Evolutionary conservation across 2,113 vertebrate genomes (phyloP).

Genomic region (Sapayoa aenigma): DNA sequence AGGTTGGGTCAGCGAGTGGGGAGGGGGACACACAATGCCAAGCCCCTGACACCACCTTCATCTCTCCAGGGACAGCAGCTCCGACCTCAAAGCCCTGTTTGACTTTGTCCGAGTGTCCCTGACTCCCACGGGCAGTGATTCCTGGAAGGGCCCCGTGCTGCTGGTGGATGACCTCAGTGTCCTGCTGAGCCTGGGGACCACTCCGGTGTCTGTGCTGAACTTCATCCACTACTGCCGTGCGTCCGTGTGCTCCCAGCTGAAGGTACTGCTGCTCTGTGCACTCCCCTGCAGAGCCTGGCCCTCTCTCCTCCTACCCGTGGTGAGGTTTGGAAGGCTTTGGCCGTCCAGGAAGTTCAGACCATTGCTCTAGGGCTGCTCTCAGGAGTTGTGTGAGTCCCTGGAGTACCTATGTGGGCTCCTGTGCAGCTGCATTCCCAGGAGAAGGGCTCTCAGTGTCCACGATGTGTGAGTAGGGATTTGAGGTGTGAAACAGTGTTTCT

Average conservation of each 20-base stretch:
- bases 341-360: neutral
- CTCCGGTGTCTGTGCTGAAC: conserved; percentile 75
- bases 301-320: accelerated
- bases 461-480: accelerated
- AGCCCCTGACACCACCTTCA: neutral
- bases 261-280: conserved; percentile 67
- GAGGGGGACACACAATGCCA: accelerated
- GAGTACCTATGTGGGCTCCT: no score
- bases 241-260: conserved; percentile 74
- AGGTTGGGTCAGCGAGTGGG: neutral
- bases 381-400: neutral
- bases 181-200: conserved; percentile 84
- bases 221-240: conserved; percentile 91
- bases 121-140: accelerated
- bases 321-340: neutral
- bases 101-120: conserved; percentile 76
- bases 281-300: neutral
- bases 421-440: neutral
- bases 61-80: conserved; percentile 59
- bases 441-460: neutral
- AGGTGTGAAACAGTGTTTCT: neutral
- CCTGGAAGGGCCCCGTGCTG: conserved; percentile 78
- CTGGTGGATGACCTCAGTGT: conserved; percentile 87
- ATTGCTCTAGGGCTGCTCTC: neutral
- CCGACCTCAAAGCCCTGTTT: conserved; percentile 75